phyloP scores from a whole-genome alignment of 2,888 invertebrate species.

The Polydrusus cervinus region DNA sequence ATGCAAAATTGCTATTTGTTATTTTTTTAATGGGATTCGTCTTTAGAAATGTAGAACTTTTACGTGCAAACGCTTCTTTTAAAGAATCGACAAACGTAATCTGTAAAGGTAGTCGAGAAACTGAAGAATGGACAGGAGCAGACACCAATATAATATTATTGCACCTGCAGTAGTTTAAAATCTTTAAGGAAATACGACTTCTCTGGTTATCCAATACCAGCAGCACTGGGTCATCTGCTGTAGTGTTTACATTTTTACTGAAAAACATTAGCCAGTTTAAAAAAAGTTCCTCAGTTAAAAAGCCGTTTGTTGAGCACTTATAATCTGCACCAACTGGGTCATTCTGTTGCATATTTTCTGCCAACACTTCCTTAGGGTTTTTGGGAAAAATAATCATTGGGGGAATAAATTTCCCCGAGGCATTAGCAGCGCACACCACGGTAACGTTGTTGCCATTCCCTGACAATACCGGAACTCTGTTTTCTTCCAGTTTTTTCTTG shows the following conservation, averaged over 20 bases:
- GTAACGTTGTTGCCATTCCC: background rate
- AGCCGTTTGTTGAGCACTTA: background rate
- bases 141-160: background rate
- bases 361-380: background rate
- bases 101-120: too few relatives aligned
- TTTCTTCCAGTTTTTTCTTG: background rate
- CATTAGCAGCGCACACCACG: background rate
- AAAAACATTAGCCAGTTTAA: background rate
- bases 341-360: background rate
- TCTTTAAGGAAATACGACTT: background rate
- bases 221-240: background rate
- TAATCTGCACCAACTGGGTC: background rate
- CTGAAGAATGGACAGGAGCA: background rate
- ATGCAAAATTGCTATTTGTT: background rate
- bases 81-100: too few relatives aligned
- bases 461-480: background rate
- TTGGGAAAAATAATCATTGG: background rate
- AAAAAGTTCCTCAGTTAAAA: background rate
- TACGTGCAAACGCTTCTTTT: too few relatives aligned
- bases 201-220: background rate
- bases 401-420: background rate
- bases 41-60: too few relatives aligned
- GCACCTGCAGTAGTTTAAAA: background rate
- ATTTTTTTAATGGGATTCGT: too few relatives aligned
- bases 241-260: background rate